Evolutionary conservation across 2,888 invertebrate species (phyloP), one percentile per base, ranked within the genome.

Genomic region (Agriopis leucophaearia): DNA sequence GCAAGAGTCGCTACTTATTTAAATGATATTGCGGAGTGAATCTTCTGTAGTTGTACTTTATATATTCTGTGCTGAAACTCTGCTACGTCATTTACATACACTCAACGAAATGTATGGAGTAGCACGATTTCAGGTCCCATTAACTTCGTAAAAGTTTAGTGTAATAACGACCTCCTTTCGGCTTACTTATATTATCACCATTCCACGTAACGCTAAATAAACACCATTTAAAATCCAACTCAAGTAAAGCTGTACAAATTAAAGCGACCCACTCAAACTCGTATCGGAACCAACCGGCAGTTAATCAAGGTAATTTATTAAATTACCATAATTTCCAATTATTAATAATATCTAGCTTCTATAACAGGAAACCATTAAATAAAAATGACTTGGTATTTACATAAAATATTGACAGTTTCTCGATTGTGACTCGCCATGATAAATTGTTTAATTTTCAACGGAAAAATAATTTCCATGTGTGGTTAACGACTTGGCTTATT

Each of bases 381-480:
- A 58, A 52, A 42, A 67, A 58, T 55, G 63, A 58, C 51, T 54
- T n/a, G 52, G 35, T 67, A 67, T 67, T 67, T 67, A 67, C 63
- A 67, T 67, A 67, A 67, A 63, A 67, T 63, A 67, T 67, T 67
- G 67, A 67, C 67, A 55, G 54, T 27, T 48, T 40, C 18, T 44
- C 13, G 35, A 50, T 50, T 38, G 65, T 55, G 65, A 51, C 60
- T 44, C 27, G 27, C 8, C 56, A 35, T 62, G 62, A 63, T 63
- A 40, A 63, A 59, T 67, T 40, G 67, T 58, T 67, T 55, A 67
- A 67, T 67, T 63, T 54, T 44, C 45, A 62, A 57, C 27, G 61
- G 61, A 66, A 61, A 66, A 66, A 47, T 61, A 40, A 52, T 57
- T 45, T 57, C 47, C 42, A 27, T 42, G 27, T 13, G 7, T 18